phyloP scores from a whole-genome alignment of 2,113 vertebrate genomes.

The Macaca mulatta region DNA sequence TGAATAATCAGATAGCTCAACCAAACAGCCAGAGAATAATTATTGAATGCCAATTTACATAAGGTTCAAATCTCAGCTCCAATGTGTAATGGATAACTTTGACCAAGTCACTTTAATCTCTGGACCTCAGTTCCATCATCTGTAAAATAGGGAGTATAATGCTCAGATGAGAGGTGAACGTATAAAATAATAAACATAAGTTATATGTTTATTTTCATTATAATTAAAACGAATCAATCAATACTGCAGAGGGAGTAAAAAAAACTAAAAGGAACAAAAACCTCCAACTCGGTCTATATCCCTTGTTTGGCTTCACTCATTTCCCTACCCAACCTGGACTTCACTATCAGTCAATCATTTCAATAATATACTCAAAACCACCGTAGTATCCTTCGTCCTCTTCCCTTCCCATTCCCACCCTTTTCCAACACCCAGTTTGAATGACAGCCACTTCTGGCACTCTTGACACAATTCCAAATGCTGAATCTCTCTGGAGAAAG shows the following conservation, averaged over 20 bases:
- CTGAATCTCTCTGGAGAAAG: neutral
- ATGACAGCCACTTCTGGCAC: neutral
- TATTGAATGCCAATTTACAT: neutral
- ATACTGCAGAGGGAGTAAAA: neutral
- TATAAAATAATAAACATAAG: neutral
- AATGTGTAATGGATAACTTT: neutral
- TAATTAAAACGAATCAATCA: slow-evolving; percentile 27
- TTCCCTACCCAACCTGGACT: neutral
- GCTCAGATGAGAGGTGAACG: neutral
- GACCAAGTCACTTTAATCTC: neutral
- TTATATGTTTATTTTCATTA: neutral
- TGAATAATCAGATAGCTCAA: neutral
- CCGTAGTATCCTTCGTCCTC: neutral
- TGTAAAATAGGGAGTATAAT: neutral
- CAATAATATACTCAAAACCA: neutral
- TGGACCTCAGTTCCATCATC: neutral
- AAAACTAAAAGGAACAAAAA: slow-evolving; percentile 10
- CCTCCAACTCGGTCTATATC: neutral
- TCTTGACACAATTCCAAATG: neutral
- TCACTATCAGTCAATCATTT: neutral
- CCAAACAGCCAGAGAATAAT: neutral
- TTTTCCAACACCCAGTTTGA: neutral
- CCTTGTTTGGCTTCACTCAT: neutral
- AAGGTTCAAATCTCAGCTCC: neutral
- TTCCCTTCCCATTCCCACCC: neutral